A percentile compares a stretch with the other conserved stretches of the same genome.
These are phyloP conservation scores for Centropristis striata DNA, from an alignment of 2,113 vertebrate genomes.

Conservation along the genomic window DNA sequence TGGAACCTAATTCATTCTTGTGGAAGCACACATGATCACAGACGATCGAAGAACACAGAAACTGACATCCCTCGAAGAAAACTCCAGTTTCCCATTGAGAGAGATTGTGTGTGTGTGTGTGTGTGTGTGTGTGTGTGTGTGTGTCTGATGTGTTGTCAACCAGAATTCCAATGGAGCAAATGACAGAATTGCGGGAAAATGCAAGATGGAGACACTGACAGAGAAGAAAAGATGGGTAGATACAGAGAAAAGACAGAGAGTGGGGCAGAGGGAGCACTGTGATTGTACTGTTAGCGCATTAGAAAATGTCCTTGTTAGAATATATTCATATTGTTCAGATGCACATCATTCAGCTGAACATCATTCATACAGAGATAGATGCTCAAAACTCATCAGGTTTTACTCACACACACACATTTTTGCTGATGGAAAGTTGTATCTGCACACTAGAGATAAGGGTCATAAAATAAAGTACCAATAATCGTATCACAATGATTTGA, in stretches of 20 bases:
- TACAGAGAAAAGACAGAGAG: neutral
- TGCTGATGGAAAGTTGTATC: neutral
- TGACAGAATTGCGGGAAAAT: neutral
- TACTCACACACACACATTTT: neutral
- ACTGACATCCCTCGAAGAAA: constrained; percentile 48
- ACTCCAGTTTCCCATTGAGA: neutral
- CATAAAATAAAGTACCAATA: neutral
- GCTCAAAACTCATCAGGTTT: constrained; percentile 7
- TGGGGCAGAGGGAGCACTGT: neutral
- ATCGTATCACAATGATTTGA: constrained; percentile 9
- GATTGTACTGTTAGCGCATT: constrained; percentile 10
- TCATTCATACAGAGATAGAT: neutral
- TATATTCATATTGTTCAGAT: neutral
- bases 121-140: constrained; percentile 1
- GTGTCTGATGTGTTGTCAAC: constrained; percentile 24
- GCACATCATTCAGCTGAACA: constrained; percentile 9
- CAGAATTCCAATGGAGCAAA: constrained; percentile 35
- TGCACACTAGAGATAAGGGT: constrained; percentile 25
- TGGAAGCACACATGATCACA: constrained; percentile 38
- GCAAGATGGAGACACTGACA: neutral
- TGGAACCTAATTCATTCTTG: constrained; percentile 45
- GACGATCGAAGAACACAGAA: constrained; percentile 45
- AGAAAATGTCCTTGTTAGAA: neutral
- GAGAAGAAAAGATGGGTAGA: constrained; percentile 1
- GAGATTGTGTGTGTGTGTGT: constrained; percentile 1